A percentile compares a stretch with the other conserved stretches of the same genome.
Conservation (phyloP, 2,797 vertebrate genomes). For the Ataeniobius toweri region DNA sequence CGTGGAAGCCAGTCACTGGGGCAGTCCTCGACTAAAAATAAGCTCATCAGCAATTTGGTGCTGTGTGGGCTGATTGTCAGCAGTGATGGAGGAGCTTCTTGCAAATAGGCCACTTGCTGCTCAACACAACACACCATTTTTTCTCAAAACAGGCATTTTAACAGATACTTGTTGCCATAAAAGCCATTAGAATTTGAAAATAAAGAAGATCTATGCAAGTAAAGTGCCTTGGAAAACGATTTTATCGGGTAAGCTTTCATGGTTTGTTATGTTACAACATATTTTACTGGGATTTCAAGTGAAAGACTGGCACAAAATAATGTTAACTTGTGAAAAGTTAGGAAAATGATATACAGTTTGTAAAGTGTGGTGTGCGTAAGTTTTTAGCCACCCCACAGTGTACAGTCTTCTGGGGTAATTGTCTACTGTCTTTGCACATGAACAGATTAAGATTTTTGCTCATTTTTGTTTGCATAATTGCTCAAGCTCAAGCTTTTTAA, state of each 20-base stretch:
- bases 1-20: slow-evolving; percentile 66
- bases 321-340: background rate
- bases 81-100: slow-evolving; percentile 63
- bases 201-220: slow-evolving; percentile 37
- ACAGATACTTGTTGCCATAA: slow-evolving; percentile 44
- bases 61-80: slow-evolving; percentile 73
- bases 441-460: too few species aligned
- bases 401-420: too few species aligned
- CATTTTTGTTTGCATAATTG: too few species aligned
- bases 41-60: slow-evolving; percentile 79
- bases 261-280: background rate
- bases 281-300: background rate
- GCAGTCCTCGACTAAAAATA: slow-evolving; percentile 75
- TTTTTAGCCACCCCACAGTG: too few species aligned
- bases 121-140: slow-evolving; percentile 29
- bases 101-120: slow-evolving; percentile 47
- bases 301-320: background rate
- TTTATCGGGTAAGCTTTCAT: background rate
- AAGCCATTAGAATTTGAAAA: slow-evolving; percentile 19
- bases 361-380: too few species aligned
- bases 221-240: background rate
- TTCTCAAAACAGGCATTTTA: slow-evolving; percentile 37
- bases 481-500: too few species aligned
- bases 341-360: background rate
- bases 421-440: too few species aligned